phyloP scores from a whole-genome alignment of 2,888 invertebrate genomes.

The Drosophila mettleri region DNA sequence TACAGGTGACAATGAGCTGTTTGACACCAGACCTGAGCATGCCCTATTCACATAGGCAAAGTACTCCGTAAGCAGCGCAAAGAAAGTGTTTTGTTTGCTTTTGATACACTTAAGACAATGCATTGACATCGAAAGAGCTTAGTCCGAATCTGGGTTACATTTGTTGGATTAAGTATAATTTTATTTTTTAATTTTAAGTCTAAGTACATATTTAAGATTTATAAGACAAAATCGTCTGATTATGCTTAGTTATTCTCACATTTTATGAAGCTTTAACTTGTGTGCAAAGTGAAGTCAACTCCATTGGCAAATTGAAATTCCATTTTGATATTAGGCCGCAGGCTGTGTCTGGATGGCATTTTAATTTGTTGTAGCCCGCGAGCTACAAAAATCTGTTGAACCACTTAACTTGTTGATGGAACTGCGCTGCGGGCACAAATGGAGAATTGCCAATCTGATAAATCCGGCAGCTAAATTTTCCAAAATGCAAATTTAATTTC shows the following conservation, averaged over 20 bases:
- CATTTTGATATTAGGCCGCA: constrained; percentile 1
- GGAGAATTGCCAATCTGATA: constrained; percentile 11
- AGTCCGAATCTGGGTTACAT: too few relatives aligned
- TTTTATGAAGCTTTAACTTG: too few relatives aligned
- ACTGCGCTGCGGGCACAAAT: constrained; percentile 6
- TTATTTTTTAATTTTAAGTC: too few relatives aligned
- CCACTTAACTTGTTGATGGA: constrained; percentile 46
- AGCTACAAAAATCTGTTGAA: constrained; percentile 27
- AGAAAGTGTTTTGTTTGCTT: not conserved
- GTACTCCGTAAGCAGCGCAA: not conserved
- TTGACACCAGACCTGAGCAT: not conserved
- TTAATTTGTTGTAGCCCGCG: constrained; percentile 22
- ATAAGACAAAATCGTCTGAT: too few relatives aligned
- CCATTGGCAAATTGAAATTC: not conserved
- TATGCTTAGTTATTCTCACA: too few relatives aligned
- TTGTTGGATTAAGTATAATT: too few relatives aligned
- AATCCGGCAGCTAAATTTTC: constrained; percentile 12
- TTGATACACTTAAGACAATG: not conserved
- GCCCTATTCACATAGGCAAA: not conserved
- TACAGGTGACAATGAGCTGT: not conserved
- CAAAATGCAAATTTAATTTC: constrained; percentile 24
- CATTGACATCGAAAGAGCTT: too few relatives aligned
- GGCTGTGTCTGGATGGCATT: constrained; percentile 23
- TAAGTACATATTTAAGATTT: too few relatives aligned
- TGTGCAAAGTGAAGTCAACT: not conserved